phyloP scores from a whole-genome alignment of 2,888 invertebrate genomes.

The Labia minor region DNA sequence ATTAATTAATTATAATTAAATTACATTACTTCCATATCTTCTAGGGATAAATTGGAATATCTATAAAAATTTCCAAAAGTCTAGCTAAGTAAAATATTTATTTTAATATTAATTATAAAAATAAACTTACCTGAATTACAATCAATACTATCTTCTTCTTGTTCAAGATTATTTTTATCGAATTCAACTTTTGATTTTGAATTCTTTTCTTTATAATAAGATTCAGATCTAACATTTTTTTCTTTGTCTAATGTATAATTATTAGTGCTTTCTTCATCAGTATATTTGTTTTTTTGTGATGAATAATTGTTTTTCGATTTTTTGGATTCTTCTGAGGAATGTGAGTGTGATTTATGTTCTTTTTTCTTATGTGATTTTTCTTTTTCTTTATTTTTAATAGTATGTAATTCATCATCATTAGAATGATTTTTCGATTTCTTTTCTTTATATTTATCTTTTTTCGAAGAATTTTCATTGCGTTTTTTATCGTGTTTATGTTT shows the following conservation, averaged over 20 bases:
- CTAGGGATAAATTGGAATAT: too few species aligned
- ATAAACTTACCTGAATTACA: conserved; percentile 48
- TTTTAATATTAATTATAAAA: background rate
- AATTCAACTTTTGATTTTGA: background rate
- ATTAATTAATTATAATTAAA: too few species aligned
- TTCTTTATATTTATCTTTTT: conserved; percentile 21
- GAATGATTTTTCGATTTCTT: background rate
- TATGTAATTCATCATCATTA: background rate
- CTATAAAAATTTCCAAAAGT: too few species aligned
- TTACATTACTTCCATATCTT: too few species aligned
- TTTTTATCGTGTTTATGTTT: conserved; percentile 25
- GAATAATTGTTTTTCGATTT: conserved; percentile 27
- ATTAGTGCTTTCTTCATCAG: conserved; percentile 28
- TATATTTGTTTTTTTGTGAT: conserved; percentile 27
- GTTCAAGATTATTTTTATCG: background rate
- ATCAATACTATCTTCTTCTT: conserved; percentile 53
- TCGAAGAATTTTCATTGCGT: conserved; percentile 38
- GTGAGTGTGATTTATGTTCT: conserved; percentile 16
- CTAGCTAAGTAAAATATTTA: too few species aligned
- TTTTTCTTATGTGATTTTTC: conserved; percentile 26
- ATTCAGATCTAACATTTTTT: conserved; percentile 27
- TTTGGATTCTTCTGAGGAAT: conserved; percentile 25
- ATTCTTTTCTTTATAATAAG: background rate
- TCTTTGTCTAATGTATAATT: conserved; percentile 24
- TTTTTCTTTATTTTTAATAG: conserved; percentile 20